phyloP scores from a whole-genome alignment of 2,797 vertebrate genomes.

The Picus viridis region DNA sequence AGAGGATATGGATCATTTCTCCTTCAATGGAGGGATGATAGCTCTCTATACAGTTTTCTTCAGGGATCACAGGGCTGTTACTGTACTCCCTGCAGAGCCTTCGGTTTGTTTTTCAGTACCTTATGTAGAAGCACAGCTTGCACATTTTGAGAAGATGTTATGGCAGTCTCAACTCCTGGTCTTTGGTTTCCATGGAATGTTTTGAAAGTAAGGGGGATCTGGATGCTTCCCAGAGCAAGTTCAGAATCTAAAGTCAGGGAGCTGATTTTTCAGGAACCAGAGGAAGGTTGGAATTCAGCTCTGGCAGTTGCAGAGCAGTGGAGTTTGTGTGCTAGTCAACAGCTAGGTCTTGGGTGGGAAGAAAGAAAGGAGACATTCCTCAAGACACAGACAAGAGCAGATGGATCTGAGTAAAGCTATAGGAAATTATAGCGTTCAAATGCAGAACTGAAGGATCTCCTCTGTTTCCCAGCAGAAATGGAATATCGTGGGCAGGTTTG shows the following conservation, averaged over 20 bases:
- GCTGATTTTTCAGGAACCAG: not conserved
- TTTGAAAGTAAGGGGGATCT: not conserved
- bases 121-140: not conserved
- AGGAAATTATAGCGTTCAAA: not conserved
- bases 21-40: no score
- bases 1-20: no score
- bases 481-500: not conserved
- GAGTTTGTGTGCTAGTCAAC: not conserved
- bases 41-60: no score
- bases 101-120: not conserved
- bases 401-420: not conserved
- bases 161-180: not conserved
- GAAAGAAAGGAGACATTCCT: not conserved
- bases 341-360: not conserved
- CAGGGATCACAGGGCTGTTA: not conserved
- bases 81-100: not conserved
- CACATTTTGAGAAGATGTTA: not conserved
- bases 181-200: not conserved
- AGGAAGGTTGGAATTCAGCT: not conserved
- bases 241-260: not conserved
- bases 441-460: not conserved
- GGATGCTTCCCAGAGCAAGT: no score
- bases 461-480: not conserved
- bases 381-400: not conserved
- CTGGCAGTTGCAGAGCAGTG: not conserved